Conservation (phyloP, 2,888 invertebrate species). For the Serripes groenlandicus region DNA sequence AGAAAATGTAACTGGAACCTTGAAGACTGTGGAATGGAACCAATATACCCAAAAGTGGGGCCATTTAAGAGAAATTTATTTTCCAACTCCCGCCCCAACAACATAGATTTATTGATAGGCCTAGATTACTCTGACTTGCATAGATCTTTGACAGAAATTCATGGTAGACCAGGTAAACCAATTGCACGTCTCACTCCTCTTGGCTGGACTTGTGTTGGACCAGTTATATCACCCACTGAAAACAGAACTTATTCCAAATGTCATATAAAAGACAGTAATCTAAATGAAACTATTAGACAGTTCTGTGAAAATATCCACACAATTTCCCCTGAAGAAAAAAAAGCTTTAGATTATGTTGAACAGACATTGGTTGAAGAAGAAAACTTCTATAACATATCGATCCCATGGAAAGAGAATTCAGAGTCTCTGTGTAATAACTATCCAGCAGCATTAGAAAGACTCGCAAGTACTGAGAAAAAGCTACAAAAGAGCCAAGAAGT, state of each 20-base stretch:
- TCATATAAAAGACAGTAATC: background rate
- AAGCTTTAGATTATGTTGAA: background rate
- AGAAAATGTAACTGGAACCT: conserved; percentile 43
- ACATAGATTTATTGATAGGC: conserved; percentile 53
- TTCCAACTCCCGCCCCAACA: conserved; percentile 22
- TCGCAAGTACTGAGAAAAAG: background rate
- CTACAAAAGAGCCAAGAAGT: background rate
- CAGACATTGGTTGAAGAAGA: background rate
- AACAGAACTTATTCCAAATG: background rate
- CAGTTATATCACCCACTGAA: background rate
- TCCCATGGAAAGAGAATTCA: background rate
- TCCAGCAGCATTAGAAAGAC: background rate
- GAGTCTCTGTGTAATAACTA: background rate
- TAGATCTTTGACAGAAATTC: conserved; percentile 44
- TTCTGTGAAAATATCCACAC: background rate
- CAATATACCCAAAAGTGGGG: conserved; percentile 24
- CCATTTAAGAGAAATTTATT: conserved; percentile 56
- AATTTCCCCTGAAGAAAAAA: background rate
- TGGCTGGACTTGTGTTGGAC: conserved; percentile 46
- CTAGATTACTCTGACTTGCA: conserved; percentile 53
- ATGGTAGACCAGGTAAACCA: conserved; percentile 47
- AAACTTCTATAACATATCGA: background rate
- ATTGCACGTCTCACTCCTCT: conserved; percentile 55
- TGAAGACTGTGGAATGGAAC: conserved; percentile 49
- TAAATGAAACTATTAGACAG: background rate